phyloP scores from a whole-genome alignment of 2,113 vertebrate genomes.

The Pseudolaguvia tuberculata region DNA sequence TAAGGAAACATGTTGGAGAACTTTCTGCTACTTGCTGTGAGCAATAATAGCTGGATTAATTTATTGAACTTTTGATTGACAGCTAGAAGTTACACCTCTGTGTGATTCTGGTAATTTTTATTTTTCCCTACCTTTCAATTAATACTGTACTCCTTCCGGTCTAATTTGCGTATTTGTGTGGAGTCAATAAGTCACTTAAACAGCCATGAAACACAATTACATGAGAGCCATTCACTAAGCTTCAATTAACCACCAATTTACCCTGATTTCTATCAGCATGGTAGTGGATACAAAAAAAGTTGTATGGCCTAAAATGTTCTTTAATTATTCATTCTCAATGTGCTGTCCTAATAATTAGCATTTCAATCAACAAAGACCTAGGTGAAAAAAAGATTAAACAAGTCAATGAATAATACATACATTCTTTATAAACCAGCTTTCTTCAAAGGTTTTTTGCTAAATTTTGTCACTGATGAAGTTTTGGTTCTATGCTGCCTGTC shows the following conservation, averaged over 20 bases:
- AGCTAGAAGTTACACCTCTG: slow-evolving; percentile 31
- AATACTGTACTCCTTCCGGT: slow-evolving; percentile 32
- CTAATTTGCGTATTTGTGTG: slow-evolving; percentile 45
- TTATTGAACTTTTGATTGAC: slow-evolving; percentile 49
- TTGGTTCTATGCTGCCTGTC: too few species aligned
- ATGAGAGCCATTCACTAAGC: slow-evolving; percentile 45
- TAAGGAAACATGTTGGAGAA: slow-evolving; percentile 9
- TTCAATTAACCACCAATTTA: slow-evolving; percentile 54
- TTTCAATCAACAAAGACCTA: slow-evolving; percentile 41
- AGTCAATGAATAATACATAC: slow-evolving; percentile 31
- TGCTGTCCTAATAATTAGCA: slow-evolving; percentile 46
- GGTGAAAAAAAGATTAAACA: slow-evolving; percentile 36
- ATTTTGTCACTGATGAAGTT: too few species aligned
- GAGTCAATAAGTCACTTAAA: slow-evolving; percentile 39
- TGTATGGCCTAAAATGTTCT: slow-evolving; percentile 46
- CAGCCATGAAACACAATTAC: slow-evolving; percentile 44
- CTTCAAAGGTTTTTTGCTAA: too few species aligned
- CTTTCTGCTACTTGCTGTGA: slow-evolving; percentile 31
- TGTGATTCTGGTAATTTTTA: slow-evolving; percentile 23
- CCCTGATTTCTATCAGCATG: slow-evolving; percentile 40
- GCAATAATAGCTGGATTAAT: slow-evolving; percentile 39
- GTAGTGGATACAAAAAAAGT: slow-evolving; percentile 22
- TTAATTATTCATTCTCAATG: slow-evolving; percentile 50
- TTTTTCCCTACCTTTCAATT: slow-evolving; percentile 38
- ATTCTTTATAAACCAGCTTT: too few species aligned